Percentiles rank a stretch among this genome's conserved stretches.
phyloP scores from a whole-genome alignment of 2,888 invertebrate genomes.

The Drosophila fulvimacula region DNA sequence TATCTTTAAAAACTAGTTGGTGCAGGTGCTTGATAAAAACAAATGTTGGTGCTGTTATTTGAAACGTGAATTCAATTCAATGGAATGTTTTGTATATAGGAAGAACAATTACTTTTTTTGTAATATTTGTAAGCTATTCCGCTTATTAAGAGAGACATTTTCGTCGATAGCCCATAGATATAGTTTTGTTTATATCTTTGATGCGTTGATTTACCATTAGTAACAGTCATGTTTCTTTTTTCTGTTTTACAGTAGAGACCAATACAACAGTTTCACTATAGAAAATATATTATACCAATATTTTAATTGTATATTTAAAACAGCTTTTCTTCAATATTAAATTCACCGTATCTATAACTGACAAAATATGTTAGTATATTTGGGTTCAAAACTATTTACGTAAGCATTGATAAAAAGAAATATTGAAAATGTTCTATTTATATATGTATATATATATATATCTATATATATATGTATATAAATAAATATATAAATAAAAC shows the following conservation, averaged over 20 bases:
- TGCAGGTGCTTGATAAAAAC: conserved; percentile 51
- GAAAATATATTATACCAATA: conserved; percentile 10
- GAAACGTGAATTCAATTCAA: conserved; percentile 23
- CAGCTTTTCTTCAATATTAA: neutral
- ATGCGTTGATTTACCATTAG: conserved; percentile 25
- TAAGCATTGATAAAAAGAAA: too few relatives aligned
- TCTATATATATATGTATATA: too few relatives aligned
- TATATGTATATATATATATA: too few relatives aligned
- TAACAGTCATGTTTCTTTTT: conserved; percentile 26
- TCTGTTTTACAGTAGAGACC: conserved; percentile 8
- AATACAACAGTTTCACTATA: conserved; percentile 14
- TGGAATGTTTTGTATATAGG: conserved; percentile 2
- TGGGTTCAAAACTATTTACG: neutral
- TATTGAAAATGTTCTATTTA: too few relatives aligned
- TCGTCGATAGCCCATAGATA: conserved; percentile 15
- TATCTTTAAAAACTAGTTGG: conserved; percentile 28
- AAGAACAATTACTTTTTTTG: conserved; percentile 50
- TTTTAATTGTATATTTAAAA: neutral
- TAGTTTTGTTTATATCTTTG: conserved; percentile 11
- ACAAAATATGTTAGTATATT: neutral
- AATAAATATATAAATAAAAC: neutral
- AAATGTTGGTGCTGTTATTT: conserved; percentile 43
- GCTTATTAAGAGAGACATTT: conserved; percentile 20
- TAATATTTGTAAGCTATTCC: conserved; percentile 37
- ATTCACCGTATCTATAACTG: neutral